phyloP scores from a whole-genome alignment of 2,888 invertebrate species.

The Tiphia femorata region DNA sequence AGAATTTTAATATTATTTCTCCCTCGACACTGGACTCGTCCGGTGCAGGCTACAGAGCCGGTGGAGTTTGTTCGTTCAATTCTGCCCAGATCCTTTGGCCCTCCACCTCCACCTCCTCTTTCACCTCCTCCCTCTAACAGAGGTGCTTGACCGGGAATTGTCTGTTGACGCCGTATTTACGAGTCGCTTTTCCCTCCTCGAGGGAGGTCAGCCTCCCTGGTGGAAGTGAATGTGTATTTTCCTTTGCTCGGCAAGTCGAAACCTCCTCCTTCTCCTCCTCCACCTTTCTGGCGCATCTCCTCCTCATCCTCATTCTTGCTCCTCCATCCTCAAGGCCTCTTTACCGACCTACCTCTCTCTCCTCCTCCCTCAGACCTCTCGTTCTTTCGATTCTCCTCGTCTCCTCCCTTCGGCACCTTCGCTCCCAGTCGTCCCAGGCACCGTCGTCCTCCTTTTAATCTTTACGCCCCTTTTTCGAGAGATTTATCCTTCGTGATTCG shows the following conservation, averaged over 20 bases:
- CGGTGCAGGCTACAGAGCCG: not conserved
- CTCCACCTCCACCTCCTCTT: not conserved
- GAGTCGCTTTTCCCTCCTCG: conserved; percentile 19
- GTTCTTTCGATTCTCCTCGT: conserved; percentile 2
- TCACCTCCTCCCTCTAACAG: not conserved
- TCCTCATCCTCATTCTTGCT: not conserved
- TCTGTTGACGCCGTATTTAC: conserved; percentile 30
- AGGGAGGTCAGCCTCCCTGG: conserved; percentile 14
- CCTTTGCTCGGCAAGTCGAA: conserved; percentile 7
- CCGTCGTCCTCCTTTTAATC: conserved; percentile 33
- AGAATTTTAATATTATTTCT: conserved; percentile 3
- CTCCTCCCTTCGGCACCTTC: conserved; percentile 3
- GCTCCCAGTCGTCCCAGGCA: no score
- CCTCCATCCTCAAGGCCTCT: not conserved
- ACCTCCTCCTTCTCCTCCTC: not conserved
- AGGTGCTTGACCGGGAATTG: conserved; percentile 7
- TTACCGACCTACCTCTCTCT: conserved; percentile 1
- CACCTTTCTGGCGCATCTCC: no score
- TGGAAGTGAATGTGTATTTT: conserved; percentile 28
- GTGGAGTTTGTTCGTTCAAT: not conserved
- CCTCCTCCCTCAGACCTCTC: not conserved
- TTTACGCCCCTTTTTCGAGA: conserved; percentile 21
- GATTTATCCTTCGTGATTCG: conserved; percentile 38
- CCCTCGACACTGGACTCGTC: not conserved
- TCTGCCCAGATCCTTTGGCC: not conserved